Evolutionary conservation across 2,113 vertebrate species (phyloP), one percentile per base, ranked within the genome.

Genomic region (Pseudolaguvia tuberculata): DNA sequence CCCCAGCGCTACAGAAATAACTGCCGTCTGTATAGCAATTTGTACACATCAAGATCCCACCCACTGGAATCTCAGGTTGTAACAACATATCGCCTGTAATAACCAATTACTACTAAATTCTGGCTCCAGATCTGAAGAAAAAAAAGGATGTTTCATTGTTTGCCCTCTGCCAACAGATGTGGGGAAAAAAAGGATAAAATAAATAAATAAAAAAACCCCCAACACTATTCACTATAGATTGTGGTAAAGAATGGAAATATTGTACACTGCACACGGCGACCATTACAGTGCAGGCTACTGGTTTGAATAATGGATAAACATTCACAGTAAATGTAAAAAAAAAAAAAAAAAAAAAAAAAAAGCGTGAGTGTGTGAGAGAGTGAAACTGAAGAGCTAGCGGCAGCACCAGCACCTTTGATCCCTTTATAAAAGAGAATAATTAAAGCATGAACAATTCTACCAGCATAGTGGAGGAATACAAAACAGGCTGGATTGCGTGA

Each of bases 401-500:
- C 78, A 79, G 81, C 86, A 79, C 80, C 51, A 58, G 83, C 85
- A 89, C 88, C 88, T 91, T 90, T 91, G 89, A 91, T 90, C 89
- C 88, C 86, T 87, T 89, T 88, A 89, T 89, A 88, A 88, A 87
- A 91, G 88, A 88, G 90, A 91, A 91, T 91, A 90, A 91, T 91
- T 91, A 90, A 91, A 90, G 84, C 73, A 82, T 81, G 85, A 89
- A 91, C 86, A 88, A 90, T 89, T 84, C 87, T 81, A 84, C 81
- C 83, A 84, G 86, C 85, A 35, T 45, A 80, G 83, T 47, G 70
- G 68, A 80, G 81, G 88, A 90, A 90, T 89, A 89, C 85, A 86
- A 84, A 89, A 67, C 76, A 86, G 86, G 83, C 81, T 55, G 72
- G 52, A 56, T 66, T 72, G 67, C 79, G 52, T 29, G 63, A 76